Base-by-base conservation (phyloP, 2,888 invertebrate genomes). In the Orgyia antiqua region DNA sequence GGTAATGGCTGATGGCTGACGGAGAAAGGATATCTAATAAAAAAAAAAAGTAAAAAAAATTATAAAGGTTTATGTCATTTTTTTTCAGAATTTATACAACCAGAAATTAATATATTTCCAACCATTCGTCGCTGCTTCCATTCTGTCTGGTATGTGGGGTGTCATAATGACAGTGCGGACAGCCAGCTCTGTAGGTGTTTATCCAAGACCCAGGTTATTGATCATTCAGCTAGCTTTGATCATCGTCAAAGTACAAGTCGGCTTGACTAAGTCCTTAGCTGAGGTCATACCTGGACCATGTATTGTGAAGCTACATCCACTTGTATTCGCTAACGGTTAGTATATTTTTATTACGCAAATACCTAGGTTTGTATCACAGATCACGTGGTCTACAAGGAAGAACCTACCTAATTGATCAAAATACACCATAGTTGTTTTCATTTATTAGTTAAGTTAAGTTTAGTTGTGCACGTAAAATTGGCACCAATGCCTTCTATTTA, bases 71-170 rank as follows among this genome's bases (percentile, higher is more conserved):
- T n/a, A n/a, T n/a, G n/a, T n/a, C 17, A 32, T 28, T 29, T 2
- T n/a, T 33, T 71, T 70, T 5, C 78, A 91, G 90, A 82, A 80
- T 49, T 56, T 90, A 29, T 90, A 89, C 56, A 70, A 84, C 47
- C 74, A 87, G 6, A 87, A 87, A 55, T 89, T 90, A 58, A 65
- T 89, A 51, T 92, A 88, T 64, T 71, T 92, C 33, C 92, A 92
- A 67, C 91, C 91, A 1, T 68, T 92, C 24, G 82, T 91, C 20
- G 84, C 89, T 2, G 68, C 82, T 2, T 93, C 92, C 4, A 92
- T 93, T 37, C 69, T 93, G 4, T 72, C 89, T 13, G 92, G 91
- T 8, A 82, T 93, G 25, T 93, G 92, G 89, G 91, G 91, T 1
- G 86, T 92, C 58, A 87, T 88, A 19, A 91, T 93, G 88, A 83